Evolutionary conservation across 2,797 vertebrate genomes (phyloP).

Genomic region (Pangasius djambal): DNA sequence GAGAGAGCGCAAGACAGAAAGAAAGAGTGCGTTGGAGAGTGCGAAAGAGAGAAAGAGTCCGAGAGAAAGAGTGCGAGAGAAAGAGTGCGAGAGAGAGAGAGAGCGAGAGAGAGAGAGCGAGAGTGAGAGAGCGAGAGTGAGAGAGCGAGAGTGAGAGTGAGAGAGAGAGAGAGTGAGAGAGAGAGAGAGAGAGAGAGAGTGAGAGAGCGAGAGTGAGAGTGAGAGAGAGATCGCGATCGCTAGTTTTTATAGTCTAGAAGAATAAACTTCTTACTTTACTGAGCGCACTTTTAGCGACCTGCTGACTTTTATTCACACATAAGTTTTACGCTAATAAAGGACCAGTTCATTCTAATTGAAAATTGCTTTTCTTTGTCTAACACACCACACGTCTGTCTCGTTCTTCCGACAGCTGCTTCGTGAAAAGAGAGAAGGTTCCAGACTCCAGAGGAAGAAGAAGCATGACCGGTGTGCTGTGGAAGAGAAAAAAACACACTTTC

Average conservation of each 20-base stretch:
- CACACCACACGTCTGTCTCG: neutral
- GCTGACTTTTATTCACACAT: neutral
- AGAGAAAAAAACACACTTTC: neutral
- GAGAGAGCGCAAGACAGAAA: neutral
- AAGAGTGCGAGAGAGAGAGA: too few species aligned
- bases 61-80: neutral
- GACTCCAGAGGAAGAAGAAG: conserved; percentile 8
- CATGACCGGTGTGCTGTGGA: neutral
- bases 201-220: neutral
- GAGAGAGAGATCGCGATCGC: neutral
- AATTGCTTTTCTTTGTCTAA: neutral
- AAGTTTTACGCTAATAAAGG: neutral
- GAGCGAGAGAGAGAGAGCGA: too few species aligned
- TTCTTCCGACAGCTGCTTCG: neutral
- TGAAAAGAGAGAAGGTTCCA: conserved; percentile 4
- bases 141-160: neutral
- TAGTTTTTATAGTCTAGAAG: too few species aligned
- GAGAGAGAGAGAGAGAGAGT: neutral
- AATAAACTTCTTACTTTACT: neutral
- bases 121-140: neutral
- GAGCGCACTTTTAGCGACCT: neutral
- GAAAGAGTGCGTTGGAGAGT: too few species aligned
- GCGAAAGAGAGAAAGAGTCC: neutral
- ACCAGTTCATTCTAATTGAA: neutral
- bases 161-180: too few species aligned